Evolutionary conservation across 1,140 invertebrate species (phyloP), one percentile per base, ranked within the genome.

Genomic region (Sitophilus oryzae): DNA sequence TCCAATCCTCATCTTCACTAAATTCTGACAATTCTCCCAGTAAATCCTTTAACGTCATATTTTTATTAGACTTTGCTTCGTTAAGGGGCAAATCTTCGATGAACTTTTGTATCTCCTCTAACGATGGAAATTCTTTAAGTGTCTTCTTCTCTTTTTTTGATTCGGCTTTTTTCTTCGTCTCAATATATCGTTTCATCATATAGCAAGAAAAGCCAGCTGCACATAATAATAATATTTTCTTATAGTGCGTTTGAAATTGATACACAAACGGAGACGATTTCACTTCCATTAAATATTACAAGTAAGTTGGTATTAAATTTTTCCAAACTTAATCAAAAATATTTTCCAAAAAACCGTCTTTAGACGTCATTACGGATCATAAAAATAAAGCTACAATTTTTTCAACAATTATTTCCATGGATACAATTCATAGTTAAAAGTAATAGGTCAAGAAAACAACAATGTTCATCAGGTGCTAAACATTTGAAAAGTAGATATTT

Each of bases 1-100:
- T 64, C 62, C 62, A 64, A 2, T 64, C 62, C 22, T 64, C 62
- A 36, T 64, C 60, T 35, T 64, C 62, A 35, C 62, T 64, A 41
- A 62, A 62, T 34, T 62, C 60, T 9, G 56, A 59, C 10, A 62
- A 49, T 25, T 64, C 62, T 0, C 55, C 62, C 23, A 64, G 23
- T 10, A 64, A 41, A 40, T 64, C 60, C 30, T 56, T 60, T 14
- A 64, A 40, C 36, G 56, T 56, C 1, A 62, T 30, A 10, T 23
- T 41, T 30, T 59, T 59, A 10, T 53, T 44, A 14, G 52, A 18
- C 15, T 54, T 43, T 1, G 43, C 30, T 9, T 52, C 42, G 10
- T 64, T 56, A 23, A 62, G 51, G 14, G 62, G 60, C 21, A 64
- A 22, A 9, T 62, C 55, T 44, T 64, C 62, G 15, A 64, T 62